These are phyloP conservation scores for Argyresthia albistria DNA, from an alignment of 2,888 invertebrate species.

Conservation along the genomic window DNA sequence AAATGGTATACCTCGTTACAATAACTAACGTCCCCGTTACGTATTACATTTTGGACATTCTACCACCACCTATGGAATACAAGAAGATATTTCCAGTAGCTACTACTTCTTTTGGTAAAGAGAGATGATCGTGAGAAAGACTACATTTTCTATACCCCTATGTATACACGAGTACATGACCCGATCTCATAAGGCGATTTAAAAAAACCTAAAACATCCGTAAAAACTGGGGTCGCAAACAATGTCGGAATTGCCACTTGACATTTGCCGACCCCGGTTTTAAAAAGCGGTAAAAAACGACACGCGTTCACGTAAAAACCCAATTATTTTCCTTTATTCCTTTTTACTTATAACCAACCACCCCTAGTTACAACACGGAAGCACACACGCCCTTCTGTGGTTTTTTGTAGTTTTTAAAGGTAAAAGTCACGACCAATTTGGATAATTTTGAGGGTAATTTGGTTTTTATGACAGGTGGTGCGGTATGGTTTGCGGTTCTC, in stretches of 20 bases:
- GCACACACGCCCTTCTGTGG: conserved; percentile 3
- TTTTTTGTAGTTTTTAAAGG: neutral
- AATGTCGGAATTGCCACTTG: conserved; percentile 47
- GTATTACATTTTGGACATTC: too few species aligned
- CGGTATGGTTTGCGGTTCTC: neutral
- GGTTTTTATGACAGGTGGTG: neutral
- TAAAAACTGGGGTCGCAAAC: conserved; percentile 25
- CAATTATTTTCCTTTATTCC: conserved; percentile 41
- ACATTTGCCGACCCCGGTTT: conserved; percentile 36
- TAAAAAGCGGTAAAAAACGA: conserved; percentile 23
- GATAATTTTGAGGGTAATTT: neutral
- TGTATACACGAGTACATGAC: too few species aligned
- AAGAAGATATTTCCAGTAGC: too few species aligned
- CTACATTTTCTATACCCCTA: too few species aligned
- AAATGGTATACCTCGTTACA: too few species aligned
- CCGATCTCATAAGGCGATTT: too few species aligned
- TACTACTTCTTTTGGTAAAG: too few species aligned
- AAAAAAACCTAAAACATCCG: neutral
- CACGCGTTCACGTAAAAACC: conserved; percentile 60
- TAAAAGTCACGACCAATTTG: neutral
- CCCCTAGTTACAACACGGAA: neutral
- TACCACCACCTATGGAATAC: too few species aligned
- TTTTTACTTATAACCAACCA: conserved; percentile 30
- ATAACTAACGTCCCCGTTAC: too few species aligned
- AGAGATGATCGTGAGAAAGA: too few species aligned